phyloP scores from a whole-genome alignment of 2,797 vertebrate genomes.

The Emys orbicularis region DNA sequence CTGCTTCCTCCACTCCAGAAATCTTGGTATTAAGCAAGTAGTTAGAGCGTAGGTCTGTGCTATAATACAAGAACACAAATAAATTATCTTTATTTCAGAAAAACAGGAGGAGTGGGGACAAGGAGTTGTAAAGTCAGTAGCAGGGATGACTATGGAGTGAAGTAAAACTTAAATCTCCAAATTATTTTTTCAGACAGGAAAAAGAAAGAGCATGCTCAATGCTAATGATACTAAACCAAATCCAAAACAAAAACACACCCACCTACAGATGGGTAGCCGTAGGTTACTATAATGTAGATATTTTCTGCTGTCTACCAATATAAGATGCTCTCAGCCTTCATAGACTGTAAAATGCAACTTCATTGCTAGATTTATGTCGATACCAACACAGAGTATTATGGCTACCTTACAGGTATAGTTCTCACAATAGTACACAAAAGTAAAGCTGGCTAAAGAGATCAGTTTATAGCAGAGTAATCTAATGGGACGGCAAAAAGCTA shows the following conservation, averaged over 20 bases:
- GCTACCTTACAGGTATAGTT: background rate
- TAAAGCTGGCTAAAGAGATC: background rate
- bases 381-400: background rate
- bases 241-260: background rate
- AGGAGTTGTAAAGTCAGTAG: background rate
- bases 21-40: constrained; percentile 96
- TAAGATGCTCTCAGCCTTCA: background rate
- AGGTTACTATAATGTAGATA: background rate
- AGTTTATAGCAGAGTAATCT: background rate
- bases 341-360: background rate
- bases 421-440: background rate
- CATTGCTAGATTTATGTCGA: background rate
- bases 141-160: background rate
- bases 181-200: background rate
- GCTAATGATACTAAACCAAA: background rate
- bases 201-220: constrained; percentile 12
- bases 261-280: background rate
- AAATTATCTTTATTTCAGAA: background rate
- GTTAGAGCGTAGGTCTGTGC: constrained; percentile 95
- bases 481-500: background rate
- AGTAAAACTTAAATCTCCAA: background rate
- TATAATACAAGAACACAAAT: constrained; percentile 65
- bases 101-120: background rate
- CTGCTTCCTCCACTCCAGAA: constrained; percentile 93
- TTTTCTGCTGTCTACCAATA: background rate